Base-by-base conservation (phyloP, 1,140 invertebrate species). In the Drosophila obscura region DNA sequence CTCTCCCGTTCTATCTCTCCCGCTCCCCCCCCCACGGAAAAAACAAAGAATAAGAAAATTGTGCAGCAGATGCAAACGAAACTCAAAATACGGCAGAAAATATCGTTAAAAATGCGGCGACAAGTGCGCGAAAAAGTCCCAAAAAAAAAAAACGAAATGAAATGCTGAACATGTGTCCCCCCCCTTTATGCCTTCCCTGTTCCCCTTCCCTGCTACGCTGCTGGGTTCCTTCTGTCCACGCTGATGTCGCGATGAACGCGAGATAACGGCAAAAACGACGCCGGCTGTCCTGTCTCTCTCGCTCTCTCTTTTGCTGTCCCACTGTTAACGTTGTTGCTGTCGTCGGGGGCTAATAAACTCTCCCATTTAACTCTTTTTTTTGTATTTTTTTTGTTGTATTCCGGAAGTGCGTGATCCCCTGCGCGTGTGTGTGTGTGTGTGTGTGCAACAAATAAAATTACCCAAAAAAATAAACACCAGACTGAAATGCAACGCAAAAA, bases 321-420 rank as follows among this genome's bases (percentile, higher is more conserved):
- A 31, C 61, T 74, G 72, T 43, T 59, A 62, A 59, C 58, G 46
- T 52, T 52, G 59, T 44, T 39, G 43, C 39, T 52, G 43, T 49
- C 71, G 59, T 68, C 41, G 67, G 78, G 73, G 82, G 78, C 82
- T 87, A 81, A 85, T 85, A 85, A 85, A 85, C 82, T 87, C 66
- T 55, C 52, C 63, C 79, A 60, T 59, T 69, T 75, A 67, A 60
- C 51, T 41, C 43, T 50, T 9, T 1, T 35, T 51, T 16, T 19
- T 46, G 1, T 19, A 19, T 19, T 19, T 64, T 13, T 43, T 62
- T 44, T 28, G 8, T 19, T 50, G 60, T 56, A 46, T 65, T 64
- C 82, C 82, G 82, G 82, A 85, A 85, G 83, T 85, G 82, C 82
- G 82, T 85, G 75, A 73, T 62, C 41, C 75, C 43, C 31, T 56